phyloP scores from a whole-genome alignment of 2,113 vertebrate species.

The Dasyprocta punctata region DNA sequence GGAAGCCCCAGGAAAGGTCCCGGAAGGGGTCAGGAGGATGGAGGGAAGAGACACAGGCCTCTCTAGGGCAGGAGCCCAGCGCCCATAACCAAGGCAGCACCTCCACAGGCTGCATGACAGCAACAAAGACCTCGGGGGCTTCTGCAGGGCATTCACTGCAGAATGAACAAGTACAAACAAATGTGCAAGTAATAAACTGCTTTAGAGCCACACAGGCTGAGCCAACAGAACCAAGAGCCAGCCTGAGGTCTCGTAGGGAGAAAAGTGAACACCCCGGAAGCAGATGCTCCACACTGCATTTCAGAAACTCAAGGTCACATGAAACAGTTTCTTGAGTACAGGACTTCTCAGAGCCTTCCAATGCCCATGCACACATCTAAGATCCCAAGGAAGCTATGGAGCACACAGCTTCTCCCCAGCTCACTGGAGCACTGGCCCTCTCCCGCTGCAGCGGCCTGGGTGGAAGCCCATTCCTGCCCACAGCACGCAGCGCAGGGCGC shows the following conservation, averaged over 20 bases:
- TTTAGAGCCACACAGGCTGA: background rate
- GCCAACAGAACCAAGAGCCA: background rate
- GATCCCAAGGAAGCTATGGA: background rate
- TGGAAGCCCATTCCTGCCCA: background rate
- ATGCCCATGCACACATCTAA: background rate
- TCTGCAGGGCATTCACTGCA: background rate
- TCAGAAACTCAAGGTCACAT: background rate
- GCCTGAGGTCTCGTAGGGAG: background rate
- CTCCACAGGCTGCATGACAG: fast-evolving
- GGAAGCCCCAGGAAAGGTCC: background rate
- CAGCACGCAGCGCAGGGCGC: fast-evolving
- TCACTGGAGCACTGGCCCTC: background rate
- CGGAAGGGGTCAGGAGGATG: too few species aligned
- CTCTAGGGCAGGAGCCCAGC: background rate
- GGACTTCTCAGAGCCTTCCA: background rate
- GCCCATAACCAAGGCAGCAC: background rate
- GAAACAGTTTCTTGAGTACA: background rate
- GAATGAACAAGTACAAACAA: background rate
- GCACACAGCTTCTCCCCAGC: background rate
- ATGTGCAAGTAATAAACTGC: background rate
- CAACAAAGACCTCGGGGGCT: background rate
- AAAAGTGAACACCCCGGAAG: background rate
- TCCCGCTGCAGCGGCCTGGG: background rate
- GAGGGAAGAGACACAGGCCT: background rate
- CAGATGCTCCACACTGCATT: background rate